Evolutionary conservation across 2,888 invertebrate genomes (phyloP), one percentile per base, ranked within the genome.

Genomic region (Aphodius sticticus): DNA sequence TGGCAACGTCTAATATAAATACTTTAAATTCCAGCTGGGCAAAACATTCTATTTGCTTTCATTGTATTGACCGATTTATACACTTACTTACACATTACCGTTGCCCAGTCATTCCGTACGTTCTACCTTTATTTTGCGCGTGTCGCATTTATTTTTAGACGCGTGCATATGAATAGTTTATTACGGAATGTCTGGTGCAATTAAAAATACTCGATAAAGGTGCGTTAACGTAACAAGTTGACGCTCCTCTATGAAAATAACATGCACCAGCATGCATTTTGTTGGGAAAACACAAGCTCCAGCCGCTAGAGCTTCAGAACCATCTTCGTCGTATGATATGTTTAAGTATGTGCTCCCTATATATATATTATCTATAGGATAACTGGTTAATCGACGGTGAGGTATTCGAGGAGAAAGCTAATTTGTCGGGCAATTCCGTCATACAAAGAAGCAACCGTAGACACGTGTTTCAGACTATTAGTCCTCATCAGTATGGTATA

Each of bases 321-420:
- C 78, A 72, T 77, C 77, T 70, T 78, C 78, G 80, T 80, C 80
- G 74, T n/a, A 26, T 70, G 70, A 70, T 70, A 79, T 81, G 81
- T 81, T 80, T 80, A 81, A 82, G 81, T 81, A 84, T 83, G 81
- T 82, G 80, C 80, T 80, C 78, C 72, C 78, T 82, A 81, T 84
- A 72, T 83, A 80, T 81, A 80, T 83, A n/a, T n/a, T n/a, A n/a
- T n/a, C n/a, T n/a, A n/a, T n/a, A n/a, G n/a, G n/a, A n/a, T n/a
- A n/a, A n/a, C n/a, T n/a, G n/a, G n/a, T n/a, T n/a, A n/a, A n/a
- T n/a, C n/a, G n/a, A n/a, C n/a, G n/a, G n/a, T n/a, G n/a, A n/a
- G n/a, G n/a, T n/a, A n/a, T n/a, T n/a, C n/a, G n/a, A n/a, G n/a
- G n/a, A n/a, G n/a, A n/a, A n/a, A n/a, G n/a, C n/a, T n/a, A n/a